Base-by-base conservation (phyloP, 2,113 vertebrate species). In the Menidia beryllina region DNA sequence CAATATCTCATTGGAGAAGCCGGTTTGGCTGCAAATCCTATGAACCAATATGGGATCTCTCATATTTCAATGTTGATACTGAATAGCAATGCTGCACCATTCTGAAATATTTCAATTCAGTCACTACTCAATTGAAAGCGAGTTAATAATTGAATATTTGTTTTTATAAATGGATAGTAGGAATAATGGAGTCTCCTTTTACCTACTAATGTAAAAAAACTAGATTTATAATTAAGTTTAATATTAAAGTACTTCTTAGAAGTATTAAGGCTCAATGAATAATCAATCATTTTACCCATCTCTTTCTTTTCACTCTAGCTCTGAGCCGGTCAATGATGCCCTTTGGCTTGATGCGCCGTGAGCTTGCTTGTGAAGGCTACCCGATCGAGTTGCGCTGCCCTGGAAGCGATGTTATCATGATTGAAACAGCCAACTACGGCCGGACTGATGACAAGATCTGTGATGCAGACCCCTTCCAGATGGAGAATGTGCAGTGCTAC, bases 401-500 rank as follows among this genome's bases (percentile, higher is more conserved):
- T 0, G 96, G 96, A 72, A 97, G 96, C 17, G 96, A 97, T 36
- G 96, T 98, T 88, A 96, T 97, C 91, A 96, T 97, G 96, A 96
- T 98, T 74, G 96, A 96, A 81, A 96, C 96, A 0, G 96, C 96
- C 77, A 98, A 98, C 91, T 98, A 97, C 1, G 96, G 96, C 15
- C 95, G 96, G 81, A 97, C 96, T 0, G 96, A 98, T 0, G 96
- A 97, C 93, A 97, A 97, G 92, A 98, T 98, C 91, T 98, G 96
- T 39, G 96, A 98, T 0, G 96, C 96, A 0, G 96, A 97, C 87
- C 96, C 96, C 21, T 97, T 96, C 93, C 96, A 97, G 93, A 98
- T 98, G 96, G 96, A 97, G 89, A 98, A 98, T 0, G 95, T 96
- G 77, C 95, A 96, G 90, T 98, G 96, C 88, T 97, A 96, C 94